Percentiles rank a stretch among this genome's conserved stretches.
phyloP scores from a whole-genome alignment of 2,113 vertebrate species.

The Oncorhynchus clarkii region DNA sequence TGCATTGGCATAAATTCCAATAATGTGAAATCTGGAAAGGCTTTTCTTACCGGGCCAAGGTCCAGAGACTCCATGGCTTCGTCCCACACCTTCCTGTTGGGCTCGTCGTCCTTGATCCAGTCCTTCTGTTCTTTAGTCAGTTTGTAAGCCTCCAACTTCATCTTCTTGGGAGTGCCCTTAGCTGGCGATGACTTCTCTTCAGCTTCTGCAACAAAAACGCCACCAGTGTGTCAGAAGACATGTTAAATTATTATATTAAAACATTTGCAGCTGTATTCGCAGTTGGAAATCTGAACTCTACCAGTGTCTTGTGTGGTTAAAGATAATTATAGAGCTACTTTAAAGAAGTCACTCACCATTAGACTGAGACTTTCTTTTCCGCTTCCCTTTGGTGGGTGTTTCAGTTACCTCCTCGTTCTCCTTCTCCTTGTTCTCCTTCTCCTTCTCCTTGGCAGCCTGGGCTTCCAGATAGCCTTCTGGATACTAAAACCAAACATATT shows the following conservation, averaged over 20 bases:
- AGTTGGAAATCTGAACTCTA: no score
- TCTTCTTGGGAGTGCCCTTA: slow-evolving; percentile 79
- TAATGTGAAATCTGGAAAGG: neutral
- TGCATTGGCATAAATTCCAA: no score
- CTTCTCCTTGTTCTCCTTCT: slow-evolving; percentile 83
- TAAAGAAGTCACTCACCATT: slow-evolving; percentile 47
- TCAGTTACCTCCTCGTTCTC: slow-evolving; percentile 56
- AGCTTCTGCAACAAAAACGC: neutral
- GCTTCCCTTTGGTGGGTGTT: slow-evolving; percentile 79
- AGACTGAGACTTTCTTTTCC: slow-evolving; percentile 84
- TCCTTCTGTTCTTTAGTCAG: slow-evolving; percentile 83
- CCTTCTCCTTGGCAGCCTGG: slow-evolving; percentile 82
- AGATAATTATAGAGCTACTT: neutral
- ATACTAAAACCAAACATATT: slow-evolving; percentile 73
- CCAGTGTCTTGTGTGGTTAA: neutral
- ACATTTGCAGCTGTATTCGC: no score
- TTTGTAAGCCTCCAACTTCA: slow-evolving; percentile 86
- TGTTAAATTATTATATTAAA: no score
- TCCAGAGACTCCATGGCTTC: slow-evolving; percentile 86
- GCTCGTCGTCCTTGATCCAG: slow-evolving; percentile 85
- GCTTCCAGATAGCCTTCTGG: slow-evolving; percentile 93
- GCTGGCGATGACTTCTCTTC: slow-evolving; percentile 60
- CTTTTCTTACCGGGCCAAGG: slow-evolving; percentile 80
- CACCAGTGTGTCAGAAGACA: neutral
- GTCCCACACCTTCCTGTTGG: slow-evolving; percentile 90